phyloP scores from a whole-genome alignment of 2,888 invertebrate genomes.

The Dasysyrphus tricinctus region DNA sequence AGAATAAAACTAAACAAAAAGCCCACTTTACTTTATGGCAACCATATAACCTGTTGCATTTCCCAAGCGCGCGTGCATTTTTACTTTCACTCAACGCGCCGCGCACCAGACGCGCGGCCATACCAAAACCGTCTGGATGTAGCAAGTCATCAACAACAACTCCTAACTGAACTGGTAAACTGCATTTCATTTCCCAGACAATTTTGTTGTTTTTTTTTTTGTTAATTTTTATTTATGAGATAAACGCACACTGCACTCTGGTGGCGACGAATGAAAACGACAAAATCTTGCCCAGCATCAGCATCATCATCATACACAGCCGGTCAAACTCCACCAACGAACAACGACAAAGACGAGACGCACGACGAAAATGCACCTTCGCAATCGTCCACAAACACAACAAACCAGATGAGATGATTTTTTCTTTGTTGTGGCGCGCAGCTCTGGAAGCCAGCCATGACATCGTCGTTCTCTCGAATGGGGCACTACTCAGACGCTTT shows the following conservation, averaged over 20 bases:
- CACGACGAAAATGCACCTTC: slow-evolving; percentile 60
- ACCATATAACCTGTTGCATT: slow-evolving; percentile 69
- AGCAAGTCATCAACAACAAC: slow-evolving; percentile 60
- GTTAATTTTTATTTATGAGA: slow-evolving; percentile 49
- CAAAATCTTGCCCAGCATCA: slow-evolving; percentile 36
- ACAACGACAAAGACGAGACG: slow-evolving; percentile 10
- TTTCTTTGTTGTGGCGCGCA: slow-evolving; percentile 37
- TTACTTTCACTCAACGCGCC: slow-evolving; percentile 67
- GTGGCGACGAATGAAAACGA: slow-evolving; percentile 25
- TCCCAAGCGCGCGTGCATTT: slow-evolving; percentile 58
- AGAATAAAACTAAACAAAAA: slow-evolving; percentile 47
- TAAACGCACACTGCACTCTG: slow-evolving; percentile 48
- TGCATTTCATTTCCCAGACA: slow-evolving; percentile 66
- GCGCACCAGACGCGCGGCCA: slow-evolving; percentile 52
- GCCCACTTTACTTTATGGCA: slow-evolving; percentile 11
- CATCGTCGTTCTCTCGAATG: slow-evolving; percentile 32
- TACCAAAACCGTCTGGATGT: slow-evolving; percentile 54
- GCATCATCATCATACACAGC: slow-evolving; percentile 2
- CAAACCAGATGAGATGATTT: slow-evolving; percentile 38
- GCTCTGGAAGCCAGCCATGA: slow-evolving; percentile 31
- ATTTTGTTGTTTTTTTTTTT: slow-evolving; percentile 21
- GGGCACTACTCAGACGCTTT: slow-evolving; percentile 67
- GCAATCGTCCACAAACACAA: slow-evolving; percentile 41
- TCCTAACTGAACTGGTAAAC: slow-evolving; percentile 67
- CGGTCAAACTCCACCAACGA: not conserved